Base-by-base conservation (phyloP, 2,888 invertebrate genomes). In the Thymelicus lineola region DNA sequence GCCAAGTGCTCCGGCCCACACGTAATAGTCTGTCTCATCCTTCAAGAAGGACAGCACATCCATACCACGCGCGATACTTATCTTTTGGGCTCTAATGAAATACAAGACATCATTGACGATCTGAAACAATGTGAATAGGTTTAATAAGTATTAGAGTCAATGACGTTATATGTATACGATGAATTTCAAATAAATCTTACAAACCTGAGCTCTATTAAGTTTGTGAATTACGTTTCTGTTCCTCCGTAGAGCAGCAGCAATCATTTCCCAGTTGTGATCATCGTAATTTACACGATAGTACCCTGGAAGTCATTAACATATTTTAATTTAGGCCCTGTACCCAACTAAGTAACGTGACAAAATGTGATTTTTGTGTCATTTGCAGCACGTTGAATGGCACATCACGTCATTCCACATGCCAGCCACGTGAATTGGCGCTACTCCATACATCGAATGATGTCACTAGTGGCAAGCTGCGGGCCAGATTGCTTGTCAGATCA, bases 81-180 rank as follows among this genome's bases (percentile, higher is more conserved):
- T 84, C 48, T 90, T 79, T 0, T 94, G 94, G 28, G 95, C 94
- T 63, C 96, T 94, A 0, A 97, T 95, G 76, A 97, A 93, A 82
- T 95, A 95, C 6, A 97, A 86, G 1, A 96, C 92, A 82, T 98
- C 98, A 78, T 98, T 97, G 20, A 98, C 94, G 7, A 96, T 93
- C 93, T 95, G 74, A 46, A 75, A 76, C 9, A 58, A 64, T 68
- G 10, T 74, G 59, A 58, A 35, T 35, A 55, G 28, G 20, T 6
- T 6, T 7, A 17, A n/a, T 48, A 48, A n/a, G 6, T n/a, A 4
- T 46, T 15, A 15, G 46, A 9, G 15, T 5, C 15, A 28, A 28
- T 28, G 28, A 28, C 28, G 5, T 28, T 17, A 9, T 17, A 45
- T 12, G 38, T 15, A 35, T 48, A 45, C 28, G 53, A 53, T 14